A percentile compares a stretch with the other conserved stretches of the same genome.
Evolutionary conservation across 30 jellyfish, hydroid and myxozoan species (phyloP).

Genomic region (Aurelia sp.): DNA sequence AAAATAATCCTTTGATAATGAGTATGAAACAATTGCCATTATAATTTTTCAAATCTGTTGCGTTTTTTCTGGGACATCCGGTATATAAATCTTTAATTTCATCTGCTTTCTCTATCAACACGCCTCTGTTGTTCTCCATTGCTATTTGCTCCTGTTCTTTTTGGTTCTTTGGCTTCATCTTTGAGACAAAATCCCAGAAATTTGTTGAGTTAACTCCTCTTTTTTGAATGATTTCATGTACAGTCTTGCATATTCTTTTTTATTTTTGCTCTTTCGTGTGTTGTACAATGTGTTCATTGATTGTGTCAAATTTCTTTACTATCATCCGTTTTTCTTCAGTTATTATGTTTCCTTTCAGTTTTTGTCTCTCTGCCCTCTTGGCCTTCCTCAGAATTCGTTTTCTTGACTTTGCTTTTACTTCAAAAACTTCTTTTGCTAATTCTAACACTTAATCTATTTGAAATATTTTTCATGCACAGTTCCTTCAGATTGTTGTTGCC

Average conservation of each 20-base stretch:
- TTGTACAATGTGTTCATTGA: conserved; percentile 5
- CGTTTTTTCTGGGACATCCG: too few relatives aligned
- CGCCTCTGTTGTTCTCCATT: conserved; percentile 25
- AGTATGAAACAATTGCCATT: too few relatives aligned
- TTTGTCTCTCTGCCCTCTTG: not conserved
- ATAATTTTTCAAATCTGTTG: too few relatives aligned
- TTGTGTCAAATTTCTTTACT: not conserved
- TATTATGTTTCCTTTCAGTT: too few relatives aligned
- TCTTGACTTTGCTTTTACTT: not conserved
- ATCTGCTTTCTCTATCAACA: conserved; percentile 1
- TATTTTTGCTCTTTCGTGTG: conserved; percentile 9
- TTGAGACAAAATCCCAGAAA: too few relatives aligned
- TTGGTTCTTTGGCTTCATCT: too few relatives aligned
- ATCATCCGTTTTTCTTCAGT: conserved; percentile 1
- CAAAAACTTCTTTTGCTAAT: conserved; percentile 7
- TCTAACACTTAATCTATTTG: conserved; percentile 18
- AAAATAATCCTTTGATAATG: too few relatives aligned
- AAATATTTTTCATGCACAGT: not conserved
- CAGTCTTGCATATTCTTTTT: conserved; percentile 17
- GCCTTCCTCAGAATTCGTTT: not conserved
- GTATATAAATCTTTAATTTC: too few relatives aligned
- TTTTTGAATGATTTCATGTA: too few relatives aligned
- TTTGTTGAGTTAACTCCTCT: too few relatives aligned
- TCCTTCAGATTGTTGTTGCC: conserved; percentile 3
- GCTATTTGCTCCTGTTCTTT: conserved; percentile 11